A percentile compares a stretch with the other conserved stretches of the same genome.
Evolutionary conservation across 2,113 vertebrate species (phyloP).

Genomic region (Chloropsis cyanopogon): DNA sequence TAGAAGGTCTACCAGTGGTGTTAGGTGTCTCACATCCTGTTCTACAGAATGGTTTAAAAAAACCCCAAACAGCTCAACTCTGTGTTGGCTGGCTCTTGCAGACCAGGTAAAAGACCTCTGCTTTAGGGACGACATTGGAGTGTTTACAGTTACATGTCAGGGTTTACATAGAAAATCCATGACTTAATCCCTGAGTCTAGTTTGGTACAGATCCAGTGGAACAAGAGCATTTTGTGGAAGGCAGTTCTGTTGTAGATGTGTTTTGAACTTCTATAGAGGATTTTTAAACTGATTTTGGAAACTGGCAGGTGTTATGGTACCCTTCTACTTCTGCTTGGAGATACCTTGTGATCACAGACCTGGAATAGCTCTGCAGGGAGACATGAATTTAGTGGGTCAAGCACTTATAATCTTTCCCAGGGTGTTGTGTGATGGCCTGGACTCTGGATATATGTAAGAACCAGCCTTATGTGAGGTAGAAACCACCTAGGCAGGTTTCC

Average conservation of each 20-base stretch:
- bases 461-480: fast-evolving
- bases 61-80: neutral
- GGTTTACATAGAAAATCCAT: neutral
- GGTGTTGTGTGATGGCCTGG: neutral
- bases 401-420: neutral
- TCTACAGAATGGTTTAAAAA: neutral
- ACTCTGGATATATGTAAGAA: fast-evolving
- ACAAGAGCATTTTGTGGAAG: neutral
- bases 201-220: neutral
- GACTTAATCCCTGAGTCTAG: neutral
- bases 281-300: neutral
- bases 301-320: neutral
- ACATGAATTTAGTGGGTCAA: neutral
- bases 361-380: neutral
- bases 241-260: neutral
- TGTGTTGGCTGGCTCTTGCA: neutral
- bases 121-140: neutral
- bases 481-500: neutral
- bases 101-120: neutral
- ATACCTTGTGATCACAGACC: neutral
- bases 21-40: neutral
- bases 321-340: neutral
- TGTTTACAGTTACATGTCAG: neutral
- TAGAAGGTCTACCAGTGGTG: neutral
- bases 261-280: neutral